These are phyloP conservation scores for Anguilla pacifica DNA, from an alignment of 2,797 vertebrate species.

Conservation along the genomic window DNA sequence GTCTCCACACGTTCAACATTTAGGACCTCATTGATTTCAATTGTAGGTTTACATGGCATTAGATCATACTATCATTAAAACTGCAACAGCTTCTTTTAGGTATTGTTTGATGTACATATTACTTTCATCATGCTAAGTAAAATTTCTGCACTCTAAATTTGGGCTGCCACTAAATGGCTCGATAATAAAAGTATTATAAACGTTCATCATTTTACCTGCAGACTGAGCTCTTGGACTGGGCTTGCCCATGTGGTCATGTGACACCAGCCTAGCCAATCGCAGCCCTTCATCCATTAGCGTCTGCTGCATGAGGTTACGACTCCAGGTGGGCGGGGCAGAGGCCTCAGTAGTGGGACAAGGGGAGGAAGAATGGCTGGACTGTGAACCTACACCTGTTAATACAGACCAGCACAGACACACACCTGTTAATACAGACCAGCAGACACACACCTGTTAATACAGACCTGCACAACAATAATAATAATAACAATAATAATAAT, in stretches of 20 bases:
- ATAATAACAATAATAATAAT: neutral
- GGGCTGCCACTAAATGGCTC: neutral
- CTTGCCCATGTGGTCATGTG: constrained; percentile 83
- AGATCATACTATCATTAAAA: neutral
- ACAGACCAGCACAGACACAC: constrained; percentile 46
- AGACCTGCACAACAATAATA: neutral
- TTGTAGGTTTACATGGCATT: neutral
- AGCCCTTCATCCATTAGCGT: constrained; percentile 96
- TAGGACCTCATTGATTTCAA: too few species aligned
- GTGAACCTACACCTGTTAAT: constrained; percentile 69
- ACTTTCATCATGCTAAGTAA: neutral
- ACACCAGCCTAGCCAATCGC: constrained; percentile 93
- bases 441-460: neutral
- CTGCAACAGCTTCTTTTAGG: neutral
- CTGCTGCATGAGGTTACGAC: constrained; percentile 95
- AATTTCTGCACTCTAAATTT: neutral
- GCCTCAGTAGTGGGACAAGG: constrained; percentile 81
- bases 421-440: neutral
- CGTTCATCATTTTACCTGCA: constrained; percentile 74
- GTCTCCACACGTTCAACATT: too few species aligned
- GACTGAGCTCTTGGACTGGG: constrained; percentile 80
- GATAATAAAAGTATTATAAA: neutral
- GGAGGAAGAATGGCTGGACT: constrained; percentile 76
- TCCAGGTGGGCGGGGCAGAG: constrained; percentile 85
- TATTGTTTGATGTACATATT: neutral